These are phyloP conservation scores for Plectrocnemia conspersa DNA, from an alignment of 1,140 invertebrate genomes.

Conservation along the genomic window DNA sequence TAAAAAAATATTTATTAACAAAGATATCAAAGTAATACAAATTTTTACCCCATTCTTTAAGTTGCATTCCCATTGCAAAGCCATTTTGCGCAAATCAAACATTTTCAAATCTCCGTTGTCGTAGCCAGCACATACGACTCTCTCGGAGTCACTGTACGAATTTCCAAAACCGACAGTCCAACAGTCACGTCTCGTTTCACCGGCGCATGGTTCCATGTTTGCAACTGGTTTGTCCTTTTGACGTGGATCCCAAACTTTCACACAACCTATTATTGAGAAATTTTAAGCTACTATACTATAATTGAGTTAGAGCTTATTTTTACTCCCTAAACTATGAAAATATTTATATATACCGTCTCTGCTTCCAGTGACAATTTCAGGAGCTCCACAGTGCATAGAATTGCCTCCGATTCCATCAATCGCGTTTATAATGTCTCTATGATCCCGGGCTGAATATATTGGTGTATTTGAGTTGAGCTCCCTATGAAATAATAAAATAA, in stretches of 20 bases:
- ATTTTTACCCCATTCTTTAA: slow-evolving; percentile 81
- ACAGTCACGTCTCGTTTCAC: slow-evolving; percentile 68
- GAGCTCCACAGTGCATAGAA: slow-evolving; percentile 77
- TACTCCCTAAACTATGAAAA: slow-evolving; percentile 3
- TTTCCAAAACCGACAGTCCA: slow-evolving; percentile 87
- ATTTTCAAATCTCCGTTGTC: slow-evolving; percentile 96
- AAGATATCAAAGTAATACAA: slow-evolving; percentile 20
- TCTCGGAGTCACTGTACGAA: slow-evolving; percentile 78
- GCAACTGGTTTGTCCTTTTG: slow-evolving; percentile 86
- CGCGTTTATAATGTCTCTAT: slow-evolving; percentile 84
- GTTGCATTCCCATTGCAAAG: slow-evolving; percentile 85
- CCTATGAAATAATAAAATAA: too few relatives aligned
- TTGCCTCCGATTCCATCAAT: slow-evolving; percentile 92
- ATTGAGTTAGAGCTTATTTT: background rate
- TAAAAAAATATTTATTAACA: slow-evolving; percentile 29
- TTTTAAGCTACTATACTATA: background rate
- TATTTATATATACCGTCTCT: slow-evolving; percentile 68
- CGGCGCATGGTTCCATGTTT: slow-evolving; percentile 66
- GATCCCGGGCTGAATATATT: slow-evolving; percentile 78
- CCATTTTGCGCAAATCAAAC: slow-evolving; percentile 86
- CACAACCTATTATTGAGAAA: slow-evolving; percentile 56
- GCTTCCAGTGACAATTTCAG: slow-evolving; percentile 91
- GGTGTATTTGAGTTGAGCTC: slow-evolving; percentile 72
- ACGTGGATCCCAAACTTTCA: slow-evolving; percentile 93
- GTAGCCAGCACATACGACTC: slow-evolving; percentile 85